phyloP scores from a whole-genome alignment of 2,113 vertebrate species.

The Daboia siamensis region DNA sequence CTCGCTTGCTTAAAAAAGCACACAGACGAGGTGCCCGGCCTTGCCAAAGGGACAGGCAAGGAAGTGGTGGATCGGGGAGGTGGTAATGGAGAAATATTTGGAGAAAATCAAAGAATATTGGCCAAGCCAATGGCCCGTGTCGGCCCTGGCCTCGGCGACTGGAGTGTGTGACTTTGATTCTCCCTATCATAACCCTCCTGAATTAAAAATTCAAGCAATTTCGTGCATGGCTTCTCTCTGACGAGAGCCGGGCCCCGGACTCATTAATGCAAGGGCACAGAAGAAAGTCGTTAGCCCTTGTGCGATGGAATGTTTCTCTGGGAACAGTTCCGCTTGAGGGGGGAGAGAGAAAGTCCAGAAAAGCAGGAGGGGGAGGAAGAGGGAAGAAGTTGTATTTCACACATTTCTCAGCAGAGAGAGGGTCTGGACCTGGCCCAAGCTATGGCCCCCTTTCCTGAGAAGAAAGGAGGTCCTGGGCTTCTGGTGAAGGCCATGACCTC shows the following conservation, averaged over 20 bases:
- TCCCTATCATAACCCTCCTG: conserved; percentile 76
- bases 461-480: background rate
- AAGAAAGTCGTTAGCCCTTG: conserved; percentile 81
- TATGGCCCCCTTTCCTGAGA: background rate
- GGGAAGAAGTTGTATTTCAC: conserved; percentile 64
- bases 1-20: background rate
- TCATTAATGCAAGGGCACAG: conserved; percentile 94
- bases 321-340: conserved; percentile 82
- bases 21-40: background rate
- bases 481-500: no score
- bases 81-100: background rate
- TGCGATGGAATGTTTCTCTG: conserved; percentile 82
- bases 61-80: background rate
- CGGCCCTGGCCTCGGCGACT: conserved; percentile 68
- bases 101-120: conserved; percentile 61
- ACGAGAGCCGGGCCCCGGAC: conserved; percentile 78
- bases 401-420: conserved; percentile 68
- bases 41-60: background rate
- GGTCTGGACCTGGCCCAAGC: background rate
- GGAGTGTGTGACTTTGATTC: conserved; percentile 81
- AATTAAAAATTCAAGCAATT: conserved; percentile 95
- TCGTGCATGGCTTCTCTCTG: conserved; percentile 93
- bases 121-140: conserved; percentile 75
- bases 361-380: conserved; percentile 45
- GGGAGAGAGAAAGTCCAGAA: conserved; percentile 22